Percentiles rank a stretch among this genome's conserved stretches.
phyloP scores from a whole-genome alignment of 1,140 invertebrate genomes.

The Globodera ellingtonae region DNA sequence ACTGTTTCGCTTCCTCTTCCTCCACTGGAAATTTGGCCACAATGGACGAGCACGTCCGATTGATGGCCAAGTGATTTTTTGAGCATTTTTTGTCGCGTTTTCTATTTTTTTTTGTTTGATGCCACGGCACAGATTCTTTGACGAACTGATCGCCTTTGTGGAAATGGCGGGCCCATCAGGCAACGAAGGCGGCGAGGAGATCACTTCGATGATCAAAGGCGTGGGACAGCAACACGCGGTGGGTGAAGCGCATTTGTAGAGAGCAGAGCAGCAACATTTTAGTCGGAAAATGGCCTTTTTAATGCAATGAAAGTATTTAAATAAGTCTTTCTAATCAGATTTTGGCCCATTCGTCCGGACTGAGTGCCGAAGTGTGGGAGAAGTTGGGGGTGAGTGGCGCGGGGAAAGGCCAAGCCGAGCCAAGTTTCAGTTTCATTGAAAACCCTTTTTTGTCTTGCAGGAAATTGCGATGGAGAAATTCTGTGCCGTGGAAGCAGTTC shows the following conservation, averaged over 20 bases:
- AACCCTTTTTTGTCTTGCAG: background rate
- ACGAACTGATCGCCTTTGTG: constrained; percentile 51
- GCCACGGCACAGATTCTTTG: constrained; percentile 54
- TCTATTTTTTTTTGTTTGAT: constrained; percentile 16
- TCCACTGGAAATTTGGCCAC: constrained; percentile 50
- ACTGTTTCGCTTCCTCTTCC: constrained; percentile 62
- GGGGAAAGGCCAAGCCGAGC: background rate
- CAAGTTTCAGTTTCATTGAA: background rate
- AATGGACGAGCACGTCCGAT: constrained; percentile 62
- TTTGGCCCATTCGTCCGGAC: constrained; percentile 52
- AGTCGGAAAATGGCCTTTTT: background rate
- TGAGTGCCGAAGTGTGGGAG: constrained; percentile 62
- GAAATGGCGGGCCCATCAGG: constrained; percentile 18
- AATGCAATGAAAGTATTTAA: constrained; percentile 23
- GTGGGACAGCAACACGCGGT: constrained; percentile 44
- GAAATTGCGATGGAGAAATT: constrained; percentile 62
- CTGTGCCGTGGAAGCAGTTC: constrained; percentile 55
- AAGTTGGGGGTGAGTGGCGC: constrained; percentile 46
- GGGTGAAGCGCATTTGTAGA: background rate
- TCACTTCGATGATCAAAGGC: constrained; percentile 42
- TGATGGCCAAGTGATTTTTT: constrained; percentile 52
- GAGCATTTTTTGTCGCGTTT: constrained; percentile 1
- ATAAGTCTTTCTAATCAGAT: constrained; percentile 42
- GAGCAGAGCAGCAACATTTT: too few species aligned
- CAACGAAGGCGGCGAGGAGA: constrained; percentile 54